Base-by-base conservation (phyloP, 2,113 vertebrate species). In the Myrmecobius fasciatus region DNA sequence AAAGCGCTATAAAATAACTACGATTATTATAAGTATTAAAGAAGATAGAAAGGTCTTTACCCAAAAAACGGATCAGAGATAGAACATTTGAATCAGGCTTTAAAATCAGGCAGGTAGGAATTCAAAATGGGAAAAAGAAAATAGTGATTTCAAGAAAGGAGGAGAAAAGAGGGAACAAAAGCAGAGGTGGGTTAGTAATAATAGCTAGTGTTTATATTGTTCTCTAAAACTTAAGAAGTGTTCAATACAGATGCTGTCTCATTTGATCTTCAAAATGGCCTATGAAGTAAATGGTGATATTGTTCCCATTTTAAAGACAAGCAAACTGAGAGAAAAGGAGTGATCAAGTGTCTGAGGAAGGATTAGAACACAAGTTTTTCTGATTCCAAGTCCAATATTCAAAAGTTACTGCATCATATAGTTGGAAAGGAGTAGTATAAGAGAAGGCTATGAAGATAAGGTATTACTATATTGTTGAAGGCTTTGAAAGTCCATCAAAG, bases 401-500 rank as follows among this genome's bases (percentile, higher is more conserved):
- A 83, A 10, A 51, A 83, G 67, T 43, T 20, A 43, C 67, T 43
- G 7, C 67, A 83, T 83, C 20, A 83, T n/a, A n/a, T 83, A 2
- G 17, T 20, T 83, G 20, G 67, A 83, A 43, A 83, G n/a, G 36
- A 83, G n/a, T 43, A 20, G 6, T 22, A 43, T 83, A 36, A 83
- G 17, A 83, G 31, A 67, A 67, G 67, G 67, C 67, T 83, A 83
- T 83, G 17, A 83, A 83, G n/a, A 43, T 24, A 83, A 43, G n/a
- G 17, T 83, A 20, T 83, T 83, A n/a, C 67, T 83, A 43, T 83
- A 43, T 83, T 43, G 36, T 24, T 43, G n/a, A 43, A 43, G 67
- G 67, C 67, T 83, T 83, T 83, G 67, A 83, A 83, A 83, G 67
- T 83, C 67, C 67, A 83, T 83, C 67, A 83, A 83, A 83, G 67